These are phyloP conservation scores for Intellagama lesueurii DNA, from an alignment of 2,797 vertebrate genomes.

Conservation along the genomic window DNA sequence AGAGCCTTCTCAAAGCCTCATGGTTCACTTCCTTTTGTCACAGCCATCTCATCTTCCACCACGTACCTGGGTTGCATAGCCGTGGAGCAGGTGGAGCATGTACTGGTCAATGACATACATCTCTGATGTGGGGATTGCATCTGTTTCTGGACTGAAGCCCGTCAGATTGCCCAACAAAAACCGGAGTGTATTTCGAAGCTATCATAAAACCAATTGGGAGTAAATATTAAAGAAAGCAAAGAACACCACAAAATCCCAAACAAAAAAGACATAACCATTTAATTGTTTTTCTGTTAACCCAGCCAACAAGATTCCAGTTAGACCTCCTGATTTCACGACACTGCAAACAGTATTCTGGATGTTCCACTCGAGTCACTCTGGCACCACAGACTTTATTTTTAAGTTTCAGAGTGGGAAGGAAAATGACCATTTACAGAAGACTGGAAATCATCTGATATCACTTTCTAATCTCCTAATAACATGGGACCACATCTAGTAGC, in stretches of 20 bases:
- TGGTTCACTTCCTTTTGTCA: neutral
- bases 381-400: neutral
- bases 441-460: neutral
- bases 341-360: too few relatives aligned
- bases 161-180: conserved; percentile 92
- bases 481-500: neutral
- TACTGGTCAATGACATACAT: conserved; percentile 97
- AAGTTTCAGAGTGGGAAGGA: neutral
- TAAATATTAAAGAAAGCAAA: neutral
- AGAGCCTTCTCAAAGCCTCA: neutral
- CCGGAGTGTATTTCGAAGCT: conserved; percentile 92
- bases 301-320: neutral
- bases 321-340: neutral
- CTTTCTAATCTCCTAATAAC: neutral
- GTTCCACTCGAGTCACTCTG: neutral
- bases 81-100: conserved; percentile 91
- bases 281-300: conserved; percentile 1
- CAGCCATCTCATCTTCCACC: neutral
- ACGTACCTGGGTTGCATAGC: conserved; percentile 89
- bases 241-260: neutral
- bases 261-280: neutral
- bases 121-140: conserved; percentile 84
- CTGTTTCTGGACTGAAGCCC: conserved; percentile 86
- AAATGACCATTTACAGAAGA: neutral
- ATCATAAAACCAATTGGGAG: conserved; percentile 11